Base-by-base conservation (phyloP, 1,140 invertebrate species). In the Oscheius sp. region DNA sequence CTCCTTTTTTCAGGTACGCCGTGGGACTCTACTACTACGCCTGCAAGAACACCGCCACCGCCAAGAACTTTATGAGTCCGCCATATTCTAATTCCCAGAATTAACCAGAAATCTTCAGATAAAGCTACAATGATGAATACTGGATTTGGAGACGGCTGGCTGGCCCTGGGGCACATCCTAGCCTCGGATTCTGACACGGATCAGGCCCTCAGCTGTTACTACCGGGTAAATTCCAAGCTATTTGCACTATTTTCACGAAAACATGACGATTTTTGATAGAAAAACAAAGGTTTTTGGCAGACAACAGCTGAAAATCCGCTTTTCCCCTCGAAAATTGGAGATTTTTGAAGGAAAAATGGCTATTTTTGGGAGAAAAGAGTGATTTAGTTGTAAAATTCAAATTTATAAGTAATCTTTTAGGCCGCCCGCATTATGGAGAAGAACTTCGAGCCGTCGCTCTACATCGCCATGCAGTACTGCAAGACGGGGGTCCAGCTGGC, bases 161-260 rank as follows among this genome's bases (percentile, higher is more conserved):
- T 80, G 31, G 80, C 80, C 15, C 80, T 78, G n/a, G 79, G 79
- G 18, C 79, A 80, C 36, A 68, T 79, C 20, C 55, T 80, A 18
- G 77, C 78, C 29, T 67, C 79, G 55, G 59, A 75, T 23, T 79
- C 79, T 23, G 79, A 80, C 18, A 80, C 80, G 61, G 79, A 80
- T 65, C 79, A 80, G 34, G 79, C 79, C 15, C 77, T 80, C 75
- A 80, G 78, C 36, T 80, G 79, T 32, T 80, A 80, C 34, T 61
- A 82, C n/a, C 59, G 79, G 34, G 77, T 71, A 55, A 64, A 42
- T 34, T 58, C 35, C 67, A 10, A 55, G 3, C 20, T 61, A 1
- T 20, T 46, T 29, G 2, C 13, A n/a, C 35, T 13, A n/a, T n/a
- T n/a, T n/a, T n/a, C n/a, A n/a, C n/a, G n/a, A n/a, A n/a, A n/a